These are phyloP conservation scores for Rousettus madagascariensis DNA, from an alignment of 2,797 vertebrate species.

Conservation along the genomic window DNA sequence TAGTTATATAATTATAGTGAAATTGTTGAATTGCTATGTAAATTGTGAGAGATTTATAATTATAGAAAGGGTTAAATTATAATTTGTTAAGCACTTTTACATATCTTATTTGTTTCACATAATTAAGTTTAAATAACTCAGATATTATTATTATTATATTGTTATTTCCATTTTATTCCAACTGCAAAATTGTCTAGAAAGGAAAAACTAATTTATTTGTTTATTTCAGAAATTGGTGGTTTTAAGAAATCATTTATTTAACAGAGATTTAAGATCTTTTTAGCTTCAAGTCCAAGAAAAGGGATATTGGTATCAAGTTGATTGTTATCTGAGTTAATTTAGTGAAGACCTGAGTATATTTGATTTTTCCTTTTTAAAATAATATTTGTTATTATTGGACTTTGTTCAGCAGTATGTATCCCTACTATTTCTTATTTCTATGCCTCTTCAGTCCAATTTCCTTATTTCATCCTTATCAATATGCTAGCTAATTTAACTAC, in stretches of 20 bases:
- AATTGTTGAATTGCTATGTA: conserved; percentile 36
- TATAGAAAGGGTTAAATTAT: conserved; percentile 11
- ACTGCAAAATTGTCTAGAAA: background rate
- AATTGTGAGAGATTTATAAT: conserved; percentile 49
- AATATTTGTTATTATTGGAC: background rate
- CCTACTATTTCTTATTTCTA: conserved; percentile 1
- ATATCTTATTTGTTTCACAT: conserved; percentile 35
- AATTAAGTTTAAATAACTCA: conserved; percentile 28
- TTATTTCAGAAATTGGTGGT: conserved; percentile 42
- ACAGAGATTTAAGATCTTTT: background rate
- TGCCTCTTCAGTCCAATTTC: background rate
- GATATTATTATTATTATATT: conserved; percentile 15
- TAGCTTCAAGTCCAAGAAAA: background rate
- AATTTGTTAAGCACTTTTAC: conserved; percentile 41
- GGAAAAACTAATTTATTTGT: background rate
- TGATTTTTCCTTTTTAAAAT: conserved; percentile 32
- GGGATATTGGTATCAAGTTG: background rate
- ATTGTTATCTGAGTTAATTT: conserved; percentile 7
- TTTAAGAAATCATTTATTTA: conserved; percentile 50
- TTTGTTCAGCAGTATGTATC: conserved; percentile 9
- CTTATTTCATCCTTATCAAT: background rate
- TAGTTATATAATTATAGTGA: conserved; percentile 38
- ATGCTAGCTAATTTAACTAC: conserved; percentile 16
- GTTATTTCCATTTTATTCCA: conserved; percentile 33
- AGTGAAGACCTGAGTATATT: background rate